Evolutionary conservation across 2,113 vertebrate species (phyloP), one percentile per base, ranked within the genome.

Genomic region (Zeus faber): DNA sequence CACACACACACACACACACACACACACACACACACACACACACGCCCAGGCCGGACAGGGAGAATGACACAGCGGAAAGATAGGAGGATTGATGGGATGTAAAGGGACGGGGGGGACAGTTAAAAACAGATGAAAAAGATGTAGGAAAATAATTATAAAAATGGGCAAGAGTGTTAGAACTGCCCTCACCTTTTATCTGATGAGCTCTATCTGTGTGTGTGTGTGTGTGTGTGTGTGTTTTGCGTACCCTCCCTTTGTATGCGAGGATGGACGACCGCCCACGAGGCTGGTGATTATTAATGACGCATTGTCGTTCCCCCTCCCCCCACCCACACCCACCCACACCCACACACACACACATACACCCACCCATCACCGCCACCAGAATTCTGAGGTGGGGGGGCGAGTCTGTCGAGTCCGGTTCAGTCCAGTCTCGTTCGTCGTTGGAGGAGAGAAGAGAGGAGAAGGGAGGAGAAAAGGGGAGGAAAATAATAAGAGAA

Each of bases 111-210:
- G 31, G 3, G 43, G 53, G 51, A 48, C 39, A 46, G 27, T 29
- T 72, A 62, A 72, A n/a, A n/a, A n/a, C n/a, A n/a, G n/a, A n/a
- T n/a, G n/a, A n/a, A n/a, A n/a, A n/a, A n/a, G n/a, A n/a, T n/a
- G n/a, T n/a, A n/a, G n/a, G n/a, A n/a, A n/a, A n/a, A n/a, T n/a
- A n/a, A n/a, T n/a, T n/a, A 75, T 66, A 58, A 53, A 70, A 59
- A 43, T 59, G 62, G 72, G 45, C 58, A 69, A 21, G 70, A 74
- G 63, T 44, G 22, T 52, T 61, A 57, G n/a, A 63, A 67, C 66
- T 18, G 18, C 58, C 66, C 80, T 83, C 83, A 86, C 84, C 84
- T 87, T 84, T 82, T 83, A 75, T 83, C 70, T 44, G 35, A 61
- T 31, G 56, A 8, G 17, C 16, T 41, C 39, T 62, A 35, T 49